Conservation (phyloP, 2,797 vertebrate genomes). For the Paedocypris micromegethes region DNA sequence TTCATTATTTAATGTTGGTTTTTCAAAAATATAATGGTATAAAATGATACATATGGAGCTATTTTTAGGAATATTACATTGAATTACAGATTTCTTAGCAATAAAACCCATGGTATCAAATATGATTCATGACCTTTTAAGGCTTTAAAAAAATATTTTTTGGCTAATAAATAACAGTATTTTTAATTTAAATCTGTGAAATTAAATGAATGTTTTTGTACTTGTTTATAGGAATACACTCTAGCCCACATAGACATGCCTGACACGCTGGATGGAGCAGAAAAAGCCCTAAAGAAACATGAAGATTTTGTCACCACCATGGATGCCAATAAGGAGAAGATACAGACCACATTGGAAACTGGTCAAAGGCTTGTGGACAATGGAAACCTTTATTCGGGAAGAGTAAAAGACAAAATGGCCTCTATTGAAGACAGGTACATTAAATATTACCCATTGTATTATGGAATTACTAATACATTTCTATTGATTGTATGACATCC, state of each 20-base stretch:
- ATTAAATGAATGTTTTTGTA: not conserved
- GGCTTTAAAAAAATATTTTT: not conserved
- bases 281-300: conserved; percentile 81
- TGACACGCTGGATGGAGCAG: conserved; percentile 79
- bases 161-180: not conserved
- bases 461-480: no score
- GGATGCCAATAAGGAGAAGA: conserved; percentile 86
- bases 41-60: no score
- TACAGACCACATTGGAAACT: conserved; percentile 66
- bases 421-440: conserved; percentile 78
- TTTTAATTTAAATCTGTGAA: not conserved
- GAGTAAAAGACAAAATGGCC: conserved; percentile 80
- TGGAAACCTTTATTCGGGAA: conserved; percentile 79
- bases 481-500: no score
- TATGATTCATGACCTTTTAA: no score
- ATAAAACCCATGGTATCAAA: no score
- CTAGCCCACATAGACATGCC: conserved; percentile 82
- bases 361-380: conserved; percentile 78
- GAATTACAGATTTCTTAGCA: no score
- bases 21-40: no score
- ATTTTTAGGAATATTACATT: not conserved
- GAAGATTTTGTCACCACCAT: conserved; percentile 82
- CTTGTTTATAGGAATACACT: conserved; percentile 79
- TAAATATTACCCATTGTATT: no score
- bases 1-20: no score